phyloP scores from a whole-genome alignment of 2,797 vertebrate genomes.

The Rhinichthys osculus region DNA sequence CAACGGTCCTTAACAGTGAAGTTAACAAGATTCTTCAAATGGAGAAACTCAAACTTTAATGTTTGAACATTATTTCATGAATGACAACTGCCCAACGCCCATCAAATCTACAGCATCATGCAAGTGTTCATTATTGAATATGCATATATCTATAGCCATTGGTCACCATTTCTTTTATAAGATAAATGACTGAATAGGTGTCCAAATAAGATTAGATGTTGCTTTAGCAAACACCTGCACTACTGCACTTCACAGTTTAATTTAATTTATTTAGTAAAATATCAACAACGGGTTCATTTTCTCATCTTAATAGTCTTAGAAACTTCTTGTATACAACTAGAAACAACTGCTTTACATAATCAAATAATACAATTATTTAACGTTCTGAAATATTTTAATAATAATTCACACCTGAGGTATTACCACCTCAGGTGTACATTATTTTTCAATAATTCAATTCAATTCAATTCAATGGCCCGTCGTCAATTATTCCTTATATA shows the following conservation, averaged over 20 bases:
- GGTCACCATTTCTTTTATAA: not conserved
- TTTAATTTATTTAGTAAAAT: not conserved
- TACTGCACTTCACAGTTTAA: not conserved
- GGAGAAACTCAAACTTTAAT: not conserved
- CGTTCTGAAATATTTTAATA: not conserved
- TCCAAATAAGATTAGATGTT: not conserved
- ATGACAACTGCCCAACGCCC: not conserved
- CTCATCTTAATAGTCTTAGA: not conserved
- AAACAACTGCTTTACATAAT: not conserved
- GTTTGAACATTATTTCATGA: not conserved
- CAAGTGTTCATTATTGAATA: not conserved
- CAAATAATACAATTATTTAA: conserved; percentile 14
- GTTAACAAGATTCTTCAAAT: not conserved
- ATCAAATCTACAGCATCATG: not conserved
- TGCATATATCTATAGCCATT: not conserved
- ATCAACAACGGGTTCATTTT: not conserved
- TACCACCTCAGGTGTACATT: not conserved
- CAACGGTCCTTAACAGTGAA: not conserved
- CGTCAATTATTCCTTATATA: too few relatives aligned
- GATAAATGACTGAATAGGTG: not conserved
- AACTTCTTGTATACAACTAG: not conserved
- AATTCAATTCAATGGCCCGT: too few relatives aligned
- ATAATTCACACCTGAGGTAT: not conserved
- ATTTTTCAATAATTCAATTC: not conserved
- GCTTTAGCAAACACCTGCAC: not conserved